These are phyloP conservation scores for Lithophane socia DNA, from an alignment of 2,888 invertebrate species.

Conservation along the genomic window DNA sequence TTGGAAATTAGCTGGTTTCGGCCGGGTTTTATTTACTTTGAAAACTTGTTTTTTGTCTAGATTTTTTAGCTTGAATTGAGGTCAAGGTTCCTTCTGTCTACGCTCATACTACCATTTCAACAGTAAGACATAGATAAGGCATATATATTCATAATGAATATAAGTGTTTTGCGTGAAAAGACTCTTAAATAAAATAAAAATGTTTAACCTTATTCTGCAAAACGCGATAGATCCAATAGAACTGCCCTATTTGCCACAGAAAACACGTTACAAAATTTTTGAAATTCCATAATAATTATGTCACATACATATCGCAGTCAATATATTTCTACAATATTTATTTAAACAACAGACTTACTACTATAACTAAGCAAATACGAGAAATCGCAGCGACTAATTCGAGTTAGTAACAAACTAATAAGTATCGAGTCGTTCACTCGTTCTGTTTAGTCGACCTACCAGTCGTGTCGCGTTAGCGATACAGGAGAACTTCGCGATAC, in stretches of 20 bases:
- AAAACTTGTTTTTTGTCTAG: neutral
- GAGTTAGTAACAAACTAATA: conserved; percentile 57
- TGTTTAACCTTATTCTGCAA: no score
- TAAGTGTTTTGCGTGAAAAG: neutral
- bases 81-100: no score
- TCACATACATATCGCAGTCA: neutral
- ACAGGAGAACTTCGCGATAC: conserved; percentile 16
- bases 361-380: conserved; percentile 1
- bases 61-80: neutral
- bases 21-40: neutral
- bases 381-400: conserved; percentile 40
- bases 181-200: no score
- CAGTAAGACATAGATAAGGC: no score
- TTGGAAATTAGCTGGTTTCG: conserved; percentile 26
- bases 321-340: neutral
- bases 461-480: conserved; percentile 35
- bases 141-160: neutral
- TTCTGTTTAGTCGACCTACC: conserved; percentile 34
- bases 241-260: no score
- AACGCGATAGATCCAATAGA: neutral
- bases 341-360: neutral
- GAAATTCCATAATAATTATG: no score
- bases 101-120: no score
- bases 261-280: no score
- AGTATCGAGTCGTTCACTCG: conserved; percentile 45